phyloP scores from a whole-genome alignment of 1,140 invertebrate species.

The Colletes latitarsis region DNA sequence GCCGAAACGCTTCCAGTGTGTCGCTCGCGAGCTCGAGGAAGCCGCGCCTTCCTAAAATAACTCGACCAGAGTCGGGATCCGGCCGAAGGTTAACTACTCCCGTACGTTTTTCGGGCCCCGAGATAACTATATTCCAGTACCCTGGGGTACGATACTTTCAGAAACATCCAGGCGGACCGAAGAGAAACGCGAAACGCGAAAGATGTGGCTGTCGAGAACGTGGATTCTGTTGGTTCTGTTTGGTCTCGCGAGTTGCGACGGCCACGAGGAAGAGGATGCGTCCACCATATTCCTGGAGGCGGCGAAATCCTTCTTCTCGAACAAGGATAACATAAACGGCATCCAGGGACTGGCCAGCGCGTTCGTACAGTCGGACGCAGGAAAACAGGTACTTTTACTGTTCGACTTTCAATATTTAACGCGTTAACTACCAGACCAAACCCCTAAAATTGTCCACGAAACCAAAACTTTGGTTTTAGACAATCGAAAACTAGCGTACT shows the following conservation, averaged over 20 bases:
- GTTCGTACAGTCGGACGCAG: conserved; percentile 73
- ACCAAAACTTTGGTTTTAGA: no score
- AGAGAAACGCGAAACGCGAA: conserved; percentile 7
- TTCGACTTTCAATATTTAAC: no score
- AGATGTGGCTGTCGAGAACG: conserved; percentile 72
- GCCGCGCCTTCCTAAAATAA: conserved; percentile 63
- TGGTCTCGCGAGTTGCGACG: conserved; percentile 58
- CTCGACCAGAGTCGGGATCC: conserved; percentile 60
- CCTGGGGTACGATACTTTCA: background rate
- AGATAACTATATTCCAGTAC: background rate
- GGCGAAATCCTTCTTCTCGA: conserved; percentile 71
- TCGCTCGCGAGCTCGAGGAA: conserved; percentile 44
- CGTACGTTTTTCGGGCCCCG: background rate
- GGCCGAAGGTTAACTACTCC: conserved; percentile 71
- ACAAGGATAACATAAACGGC: conserved; percentile 71
- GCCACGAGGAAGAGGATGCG: conserved; percentile 70
- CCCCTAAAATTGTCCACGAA: no score
- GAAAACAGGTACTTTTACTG: conserved; percentile 67
- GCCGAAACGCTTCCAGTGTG: conserved; percentile 77
- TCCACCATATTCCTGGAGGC: conserved; percentile 75
- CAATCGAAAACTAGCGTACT: no score
- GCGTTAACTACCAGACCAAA: no score
- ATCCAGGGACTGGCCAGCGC: conserved; percentile 72
- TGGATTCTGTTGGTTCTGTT: conserved; percentile 62
- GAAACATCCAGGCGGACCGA: background rate